Evolutionary conservation across 2,797 vertebrate species (phyloP).

Genomic region (Liparis tanakae): DNA sequence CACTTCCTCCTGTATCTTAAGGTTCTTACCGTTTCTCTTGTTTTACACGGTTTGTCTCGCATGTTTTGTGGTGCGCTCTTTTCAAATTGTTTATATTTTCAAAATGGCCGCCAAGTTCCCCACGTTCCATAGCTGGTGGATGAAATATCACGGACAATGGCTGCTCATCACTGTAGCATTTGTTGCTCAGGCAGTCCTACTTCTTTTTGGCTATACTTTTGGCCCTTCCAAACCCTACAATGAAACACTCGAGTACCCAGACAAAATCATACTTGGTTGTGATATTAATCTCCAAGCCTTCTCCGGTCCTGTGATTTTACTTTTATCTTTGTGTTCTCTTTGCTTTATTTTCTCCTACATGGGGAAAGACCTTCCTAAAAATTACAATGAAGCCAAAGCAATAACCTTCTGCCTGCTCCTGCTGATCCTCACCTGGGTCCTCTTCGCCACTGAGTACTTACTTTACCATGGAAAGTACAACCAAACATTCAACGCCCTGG

Average conservation of each 20-base stretch:
- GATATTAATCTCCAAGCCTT: constrained; percentile 30
- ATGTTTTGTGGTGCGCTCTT: constrained; percentile 85
- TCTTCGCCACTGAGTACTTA: constrained; percentile 64
- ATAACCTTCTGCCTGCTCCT: constrained; percentile 88
- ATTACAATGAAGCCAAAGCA: constrained; percentile 89
- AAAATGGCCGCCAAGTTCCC: constrained; percentile 85
- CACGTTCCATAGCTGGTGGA: constrained; percentile 79
- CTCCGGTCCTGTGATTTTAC: constrained; percentile 22
- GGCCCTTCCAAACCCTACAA: constrained; percentile 63
- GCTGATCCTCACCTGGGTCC: constrained; percentile 81
- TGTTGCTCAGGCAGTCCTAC: constrained; percentile 67
- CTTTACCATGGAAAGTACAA: constrained; percentile 73
- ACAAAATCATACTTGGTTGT: constrained; percentile 82
- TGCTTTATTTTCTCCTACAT: constrained; percentile 87
- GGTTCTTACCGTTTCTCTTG: constrained; percentile 72
- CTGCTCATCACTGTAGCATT: constrained; percentile 75
- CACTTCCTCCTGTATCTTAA: constrained; percentile 69
- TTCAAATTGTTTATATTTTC: constrained; percentile 89
- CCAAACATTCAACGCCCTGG: constrained; percentile 48
- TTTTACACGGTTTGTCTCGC: constrained; percentile 84
- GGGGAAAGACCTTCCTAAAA: constrained; percentile 89
- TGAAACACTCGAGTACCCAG: constrained; percentile 56
- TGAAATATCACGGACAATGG: constrained; percentile 79
- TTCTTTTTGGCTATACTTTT: constrained; percentile 48
- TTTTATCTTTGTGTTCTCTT: constrained; percentile 33